Conservation (phyloP, 1,140 invertebrate genomes). For the Drosophila athabasca region DNA sequence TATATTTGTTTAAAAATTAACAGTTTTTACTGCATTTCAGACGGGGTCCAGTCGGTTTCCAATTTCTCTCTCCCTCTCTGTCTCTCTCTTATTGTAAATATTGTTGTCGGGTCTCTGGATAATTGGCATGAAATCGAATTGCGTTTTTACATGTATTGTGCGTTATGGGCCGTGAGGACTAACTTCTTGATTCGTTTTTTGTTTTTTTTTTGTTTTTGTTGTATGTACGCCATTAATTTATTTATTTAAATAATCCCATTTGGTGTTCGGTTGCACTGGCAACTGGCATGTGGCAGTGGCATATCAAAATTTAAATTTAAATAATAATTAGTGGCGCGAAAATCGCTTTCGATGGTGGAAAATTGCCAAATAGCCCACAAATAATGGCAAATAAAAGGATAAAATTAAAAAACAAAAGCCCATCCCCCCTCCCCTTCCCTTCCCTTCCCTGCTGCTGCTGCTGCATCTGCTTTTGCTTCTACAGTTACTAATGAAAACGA, state of each 20-base stretch:
- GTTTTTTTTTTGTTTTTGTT: conserved; percentile 18
- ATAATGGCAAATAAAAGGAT: conserved; percentile 70
- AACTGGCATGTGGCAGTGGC: conserved; percentile 24
- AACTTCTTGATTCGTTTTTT: conserved; percentile 67
- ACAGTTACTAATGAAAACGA: conserved; percentile 71
- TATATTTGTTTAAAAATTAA: no score
- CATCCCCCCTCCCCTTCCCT: not conserved
- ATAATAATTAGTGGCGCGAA: conserved; percentile 78
- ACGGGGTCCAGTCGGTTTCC: no score
- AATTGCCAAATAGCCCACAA: conserved; percentile 73
- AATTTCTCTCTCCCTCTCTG: no score
- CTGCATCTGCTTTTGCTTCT: conserved; percentile 16
- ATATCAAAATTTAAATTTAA: conserved; percentile 80
- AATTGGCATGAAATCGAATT: conserved; percentile 33
- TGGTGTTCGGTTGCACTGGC: conserved; percentile 34
- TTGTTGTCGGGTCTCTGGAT: conserved; percentile 38
- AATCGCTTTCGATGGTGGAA: conserved; percentile 68
- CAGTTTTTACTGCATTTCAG: no score
- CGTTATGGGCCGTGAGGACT: conserved; percentile 18
- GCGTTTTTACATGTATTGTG: conserved; percentile 12
- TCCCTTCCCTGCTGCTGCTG: conserved; percentile 19
- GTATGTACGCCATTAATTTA: conserved; percentile 61
- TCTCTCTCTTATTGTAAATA: no score
- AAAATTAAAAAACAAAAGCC: conserved; percentile 69
- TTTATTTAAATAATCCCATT: conserved; percentile 81